Evolutionary conservation across 1,140 invertebrate species (phyloP), one percentile per base, ranked within the genome.

Genomic region (Cardiocondyla obscurior): DNA sequence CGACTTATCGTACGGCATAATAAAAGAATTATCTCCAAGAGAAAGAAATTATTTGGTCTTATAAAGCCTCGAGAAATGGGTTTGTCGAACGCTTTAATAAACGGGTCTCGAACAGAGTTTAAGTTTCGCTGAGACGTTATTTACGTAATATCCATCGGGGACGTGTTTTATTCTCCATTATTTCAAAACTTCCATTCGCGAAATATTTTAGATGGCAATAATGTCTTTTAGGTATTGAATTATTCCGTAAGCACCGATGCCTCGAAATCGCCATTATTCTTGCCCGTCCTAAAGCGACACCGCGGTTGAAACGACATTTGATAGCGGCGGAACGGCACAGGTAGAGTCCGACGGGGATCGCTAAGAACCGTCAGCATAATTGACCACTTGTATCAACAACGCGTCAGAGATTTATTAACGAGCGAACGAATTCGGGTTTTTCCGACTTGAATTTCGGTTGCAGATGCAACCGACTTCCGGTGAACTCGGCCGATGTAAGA

Each of bases 221-320:
- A 33, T 30, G 49, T 30, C 25, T 22, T 79, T 69, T 69, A n/a
- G 30, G 49, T 60, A 67, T 79, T 67, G 44, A 77, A 79, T 79
- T 53, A 77, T 77, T 76, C 25, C 46, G 46, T 33, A 60, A 74
- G 55, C 60, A 74, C 33, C 14, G 28, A n/a, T 53, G 51, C 42
- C 69, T 39, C 22, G 16, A 39, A 49, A 64, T 64, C 73, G 30
- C 42, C 58, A 36, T 79, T 79, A 79, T 69, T 79, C 46, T 30
- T 55, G 33, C n/a, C 33, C 36, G 12, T 53, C 30, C 22, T 42
- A 39, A 53, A 79, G 46, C 49, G 36, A 53, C n/a, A n/a, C n/a
- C 33, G 46, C n/a, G 62, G 46, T 33, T 67, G 19, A 51, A 77
- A 65, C 44, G 60, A 79, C 62, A 53, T 30, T 53, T 22, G 36